Evolutionary conservation across 2,888 invertebrate genomes (phyloP).

Genomic region (Rhamnusium bicolor): DNA sequence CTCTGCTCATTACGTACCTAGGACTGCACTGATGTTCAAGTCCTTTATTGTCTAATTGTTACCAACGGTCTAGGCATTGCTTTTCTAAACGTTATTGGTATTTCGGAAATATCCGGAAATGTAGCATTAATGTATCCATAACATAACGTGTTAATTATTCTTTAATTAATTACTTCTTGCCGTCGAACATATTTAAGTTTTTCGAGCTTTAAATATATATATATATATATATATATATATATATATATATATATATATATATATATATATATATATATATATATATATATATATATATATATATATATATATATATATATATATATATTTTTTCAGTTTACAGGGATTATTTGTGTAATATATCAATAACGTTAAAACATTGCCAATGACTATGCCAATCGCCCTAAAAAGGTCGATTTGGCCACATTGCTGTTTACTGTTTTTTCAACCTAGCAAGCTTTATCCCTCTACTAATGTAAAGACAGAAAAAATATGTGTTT

Average conservation of each 20-base stretch:
- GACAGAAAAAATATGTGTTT: not conserved
- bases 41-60: constrained; percentile 6
- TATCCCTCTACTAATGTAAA: not conserved
- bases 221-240: too few species aligned
- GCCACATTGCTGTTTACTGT: not conserved
- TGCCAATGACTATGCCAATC: not conserved
- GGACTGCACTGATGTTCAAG: not conserved
- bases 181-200: too few species aligned
- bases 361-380: not conserved
- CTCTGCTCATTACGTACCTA: constrained; percentile 3
- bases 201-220: too few species aligned
- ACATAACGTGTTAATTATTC: too few species aligned
- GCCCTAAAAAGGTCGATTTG: not conserved
- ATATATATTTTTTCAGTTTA: too few species aligned
- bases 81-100: constrained; percentile 7
- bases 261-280: too few species aligned
- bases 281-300: too few species aligned
- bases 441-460: not conserved
- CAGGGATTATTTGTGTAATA: too few species aligned
- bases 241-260: too few species aligned
- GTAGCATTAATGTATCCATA: too few species aligned
- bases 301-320: too few species aligned
- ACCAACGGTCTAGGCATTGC: not conserved
- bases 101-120: not conserved
- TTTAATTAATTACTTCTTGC: too few species aligned